Base-by-base conservation (phyloP, 2,113 vertebrate genomes). In the Orientallactaga bullata region DNA sequence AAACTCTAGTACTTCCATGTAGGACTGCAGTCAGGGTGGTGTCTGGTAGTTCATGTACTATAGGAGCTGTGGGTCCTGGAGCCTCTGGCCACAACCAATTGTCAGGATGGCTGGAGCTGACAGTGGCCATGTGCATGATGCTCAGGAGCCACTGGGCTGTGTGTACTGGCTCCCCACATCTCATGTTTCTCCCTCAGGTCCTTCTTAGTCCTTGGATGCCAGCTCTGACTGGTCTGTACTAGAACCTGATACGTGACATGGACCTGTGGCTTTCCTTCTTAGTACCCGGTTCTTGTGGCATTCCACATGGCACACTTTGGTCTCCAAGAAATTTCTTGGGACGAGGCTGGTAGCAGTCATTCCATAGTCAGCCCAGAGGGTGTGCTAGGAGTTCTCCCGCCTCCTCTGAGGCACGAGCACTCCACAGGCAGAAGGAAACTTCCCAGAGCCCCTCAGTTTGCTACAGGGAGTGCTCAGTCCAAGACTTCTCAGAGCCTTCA, bases 261-360 rank as follows among this genome's bases (percentile, higher is more conserved):
- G 21, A 39, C 6, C 32, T 7, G n/a, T 0, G 47, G 32, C 60
- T 6, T 20, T 55, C 35, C 15, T 8, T 7, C 1, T 55, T 21
- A 3, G 0, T 2, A 2, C 30, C 12, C 10, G 1, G 0, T 35
- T 17, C 15, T 47, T 0, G 32, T 18, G 81, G 60, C 7, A 0
- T 0, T 66, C 15, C 28, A 0, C 0, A 1, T 0, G 17, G 18
- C 30, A 5, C 16, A 2, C 0, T 0, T 3, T 1, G 73, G 1
- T 12, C 18, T 24, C 17, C 1, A 21, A 9, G 69, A 55, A 71
- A n/a, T 20, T 15, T 78, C n/a, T 20, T 21, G 35, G 55, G 90
- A 4, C 60, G 15, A 1, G 37, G 8, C 30, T 4, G 2, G 65
- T 11, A 1, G 39, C 47, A 0, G 55, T 42, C 26, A 10, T 20